Conservation (phyloP, 2,113 vertebrate species). For the Zootoca vivipara region DNA sequence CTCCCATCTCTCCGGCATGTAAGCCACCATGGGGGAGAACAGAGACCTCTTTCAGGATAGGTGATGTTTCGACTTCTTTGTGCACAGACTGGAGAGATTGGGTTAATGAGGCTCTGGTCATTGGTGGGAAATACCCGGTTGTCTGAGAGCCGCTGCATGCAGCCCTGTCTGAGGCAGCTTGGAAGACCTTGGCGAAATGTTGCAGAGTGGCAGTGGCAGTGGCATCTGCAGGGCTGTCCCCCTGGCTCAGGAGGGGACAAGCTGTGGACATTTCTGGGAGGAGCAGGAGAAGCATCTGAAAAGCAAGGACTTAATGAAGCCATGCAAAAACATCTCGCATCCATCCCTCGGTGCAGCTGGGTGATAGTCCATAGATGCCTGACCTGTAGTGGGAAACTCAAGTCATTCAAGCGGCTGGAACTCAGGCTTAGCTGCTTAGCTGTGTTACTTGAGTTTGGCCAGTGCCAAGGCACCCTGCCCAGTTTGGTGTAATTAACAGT, state of each 20-base stretch:
- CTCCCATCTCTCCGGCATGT: background rate
- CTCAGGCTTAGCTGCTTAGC: background rate
- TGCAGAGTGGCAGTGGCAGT: background rate
- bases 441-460: background rate
- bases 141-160: accelerated
- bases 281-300: background rate
- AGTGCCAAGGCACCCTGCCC: background rate
- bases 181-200: background rate
- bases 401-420: background rate
- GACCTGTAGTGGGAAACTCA: background rate
- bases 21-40: background rate
- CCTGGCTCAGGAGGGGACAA: background rate
- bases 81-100: background rate
- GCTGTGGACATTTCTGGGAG: background rate
- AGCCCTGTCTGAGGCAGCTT: background rate
- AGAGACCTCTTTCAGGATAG: background rate
- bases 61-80: background rate
- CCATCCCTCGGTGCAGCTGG: background rate
- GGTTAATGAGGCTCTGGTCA: background rate
- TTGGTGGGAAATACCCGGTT: background rate
- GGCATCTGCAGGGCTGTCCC: background rate
- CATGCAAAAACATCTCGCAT: background rate
- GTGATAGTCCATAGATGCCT: background rate
- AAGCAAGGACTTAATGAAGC: background rate
- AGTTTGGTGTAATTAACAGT: background rate